Evolutionary conservation across 2,797 vertebrate genomes (phyloP).

Genomic region (Lacerta viridis): DNA sequence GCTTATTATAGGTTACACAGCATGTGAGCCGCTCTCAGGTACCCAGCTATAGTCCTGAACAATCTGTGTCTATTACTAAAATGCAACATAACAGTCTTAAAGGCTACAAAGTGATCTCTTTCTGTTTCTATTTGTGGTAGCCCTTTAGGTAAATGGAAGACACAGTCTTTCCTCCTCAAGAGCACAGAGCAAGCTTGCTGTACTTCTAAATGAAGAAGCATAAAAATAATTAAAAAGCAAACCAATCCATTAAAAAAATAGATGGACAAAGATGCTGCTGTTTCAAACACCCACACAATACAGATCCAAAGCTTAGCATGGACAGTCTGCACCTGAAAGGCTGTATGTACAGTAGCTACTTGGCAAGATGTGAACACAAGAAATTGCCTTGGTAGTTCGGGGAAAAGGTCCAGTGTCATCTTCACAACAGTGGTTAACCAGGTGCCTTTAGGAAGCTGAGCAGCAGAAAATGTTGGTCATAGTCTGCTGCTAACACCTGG

Average conservation of each 20-base stretch:
- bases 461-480: background rate
- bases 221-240: background rate
- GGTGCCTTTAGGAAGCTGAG: background rate
- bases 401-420: rapidly evolving
- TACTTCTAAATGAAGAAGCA: background rate
- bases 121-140: conserved; percentile 17
- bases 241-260: background rate
- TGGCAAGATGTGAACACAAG: background rate
- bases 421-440: background rate
- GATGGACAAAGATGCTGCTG: background rate
- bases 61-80: conserved; percentile 12
- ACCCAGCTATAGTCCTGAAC: background rate
- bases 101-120: background rate
- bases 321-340: background rate
- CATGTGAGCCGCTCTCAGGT: background rate
- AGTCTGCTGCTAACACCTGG: background rate
- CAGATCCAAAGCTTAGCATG: background rate
- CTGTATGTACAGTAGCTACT: background rate
- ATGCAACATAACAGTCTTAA: background rate
- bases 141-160: background rate
- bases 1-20: background rate
- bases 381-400: background rate
- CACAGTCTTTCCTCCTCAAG: too few species aligned
- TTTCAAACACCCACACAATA: background rate
- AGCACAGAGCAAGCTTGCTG: background rate